These are phyloP conservation scores for Fistularia tabacaria DNA, from an alignment of 2,797 vertebrate genomes.

Conservation along the genomic window DNA sequence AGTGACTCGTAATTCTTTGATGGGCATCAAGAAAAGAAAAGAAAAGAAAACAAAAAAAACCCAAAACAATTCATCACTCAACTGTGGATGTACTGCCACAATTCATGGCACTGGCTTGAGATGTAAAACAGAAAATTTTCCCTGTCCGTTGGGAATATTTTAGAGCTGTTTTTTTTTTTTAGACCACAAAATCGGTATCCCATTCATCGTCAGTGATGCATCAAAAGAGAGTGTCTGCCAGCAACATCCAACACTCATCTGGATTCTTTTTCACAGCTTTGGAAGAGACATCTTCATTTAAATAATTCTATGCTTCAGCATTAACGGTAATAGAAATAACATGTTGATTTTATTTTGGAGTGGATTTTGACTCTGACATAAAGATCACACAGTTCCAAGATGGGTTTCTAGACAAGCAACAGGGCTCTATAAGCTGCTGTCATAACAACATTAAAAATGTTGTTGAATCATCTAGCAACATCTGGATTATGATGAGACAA, in stretches of 20 bases:
- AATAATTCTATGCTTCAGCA: constrained; percentile 42
- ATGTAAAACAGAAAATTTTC: constrained; percentile 17
- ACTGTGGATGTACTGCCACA: constrained; percentile 18
- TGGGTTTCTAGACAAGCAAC: constrained; percentile 49
- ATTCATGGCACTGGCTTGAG: constrained; percentile 6
- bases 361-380: constrained; percentile 49
- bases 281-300: constrained; percentile 38
- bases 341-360: constrained; percentile 51
- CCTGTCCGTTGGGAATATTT: neutral
- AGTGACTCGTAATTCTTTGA: constrained; percentile 9
- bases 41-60: constrained; percentile 1
- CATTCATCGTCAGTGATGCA: constrained; percentile 35
- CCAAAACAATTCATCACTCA: constrained; percentile 14
- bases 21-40: constrained; percentile 4
- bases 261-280: constrained; percentile 33
- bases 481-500: constrained; percentile 37
- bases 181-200: constrained; percentile 39
- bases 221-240: constrained; percentile 40
- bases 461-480: constrained; percentile 43
- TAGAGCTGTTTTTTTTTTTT: constrained; percentile 3
- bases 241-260: constrained; percentile 32
- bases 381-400: constrained; percentile 32
- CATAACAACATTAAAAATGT: constrained; percentile 47
- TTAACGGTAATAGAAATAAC: constrained; percentile 52
- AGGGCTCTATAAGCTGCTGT: constrained; percentile 46